A percentile compares a stretch with the other conserved stretches of the same genome.
phyloP scores from a whole-genome alignment of 1,140 invertebrate species.

The Pygmarrhopalites habei region DNA sequence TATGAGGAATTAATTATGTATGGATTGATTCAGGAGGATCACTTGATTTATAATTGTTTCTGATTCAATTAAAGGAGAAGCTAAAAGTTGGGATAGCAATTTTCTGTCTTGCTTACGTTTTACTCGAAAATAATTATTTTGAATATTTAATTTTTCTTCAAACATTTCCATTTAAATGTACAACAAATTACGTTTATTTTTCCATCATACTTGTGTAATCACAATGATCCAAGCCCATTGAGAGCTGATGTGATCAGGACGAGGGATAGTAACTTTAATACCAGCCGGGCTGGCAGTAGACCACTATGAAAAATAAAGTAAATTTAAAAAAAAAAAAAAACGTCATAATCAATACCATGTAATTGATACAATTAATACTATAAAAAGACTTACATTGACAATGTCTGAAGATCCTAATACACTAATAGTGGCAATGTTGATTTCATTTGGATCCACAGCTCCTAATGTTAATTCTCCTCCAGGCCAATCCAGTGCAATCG shows the following conservation, averaged over 20 bases:
- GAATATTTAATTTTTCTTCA: no score
- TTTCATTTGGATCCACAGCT: background rate
- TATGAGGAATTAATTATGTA: no score
- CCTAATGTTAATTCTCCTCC: background rate
- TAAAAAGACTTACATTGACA: background rate
- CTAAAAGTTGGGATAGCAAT: no score
- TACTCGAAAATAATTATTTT: no score
- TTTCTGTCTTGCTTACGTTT: no score
- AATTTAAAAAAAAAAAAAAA: no score
- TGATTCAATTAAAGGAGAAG: no score
- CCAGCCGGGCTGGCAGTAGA: background rate
- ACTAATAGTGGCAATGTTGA: background rate
- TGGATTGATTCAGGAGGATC: no score
- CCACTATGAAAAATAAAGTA: background rate
- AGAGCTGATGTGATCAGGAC: background rate
- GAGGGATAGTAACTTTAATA: constrained; percentile 13
- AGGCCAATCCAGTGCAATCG: constrained; percentile 22
- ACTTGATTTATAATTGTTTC: no score
- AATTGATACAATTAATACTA: background rate
- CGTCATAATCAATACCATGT: background rate
- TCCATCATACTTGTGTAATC: no score
- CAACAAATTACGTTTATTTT: no score
- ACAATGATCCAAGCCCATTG: constrained; percentile 22
- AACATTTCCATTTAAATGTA: no score
- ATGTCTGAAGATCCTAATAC: constrained; percentile 8